Conservation (phyloP, 2,113 vertebrate genomes). For the Chaetodon auriga region DNA sequence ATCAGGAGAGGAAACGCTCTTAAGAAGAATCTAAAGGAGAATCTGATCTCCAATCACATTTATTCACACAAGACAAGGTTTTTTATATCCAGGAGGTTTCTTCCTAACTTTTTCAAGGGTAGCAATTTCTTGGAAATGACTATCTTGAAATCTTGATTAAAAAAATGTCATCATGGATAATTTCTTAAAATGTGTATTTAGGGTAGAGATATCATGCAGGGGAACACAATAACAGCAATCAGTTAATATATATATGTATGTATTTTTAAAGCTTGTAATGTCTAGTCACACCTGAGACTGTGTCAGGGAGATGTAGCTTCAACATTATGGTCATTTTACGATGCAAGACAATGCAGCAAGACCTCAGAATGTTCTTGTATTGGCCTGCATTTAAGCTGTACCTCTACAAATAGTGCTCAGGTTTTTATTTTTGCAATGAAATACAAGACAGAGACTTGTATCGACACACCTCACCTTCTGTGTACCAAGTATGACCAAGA, state of each 20-base stretch:
- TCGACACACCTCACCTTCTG: no score
- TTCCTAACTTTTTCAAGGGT: constrained; percentile 68
- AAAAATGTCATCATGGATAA: not conserved
- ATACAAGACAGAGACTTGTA: not conserved
- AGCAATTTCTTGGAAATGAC: constrained; percentile 32
- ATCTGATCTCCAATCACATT: constrained; percentile 72
- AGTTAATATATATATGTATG: not conserved
- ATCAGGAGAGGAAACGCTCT: constrained; percentile 69
- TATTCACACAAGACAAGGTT: constrained; percentile 68
- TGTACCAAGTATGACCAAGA: no score
- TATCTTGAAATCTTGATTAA: not conserved
- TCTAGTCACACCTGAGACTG: not conserved
- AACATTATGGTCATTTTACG: not conserved
- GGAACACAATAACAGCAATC: not conserved
- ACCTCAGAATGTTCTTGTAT: no score
- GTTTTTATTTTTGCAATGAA: no score
- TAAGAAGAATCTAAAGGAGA: constrained; percentile 65
- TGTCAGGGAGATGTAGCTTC: not conserved
- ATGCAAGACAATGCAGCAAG: not conserved
- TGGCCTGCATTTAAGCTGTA: no score
- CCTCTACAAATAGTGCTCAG: no score
- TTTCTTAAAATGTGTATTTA: not conserved
- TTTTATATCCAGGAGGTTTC: constrained; percentile 70
- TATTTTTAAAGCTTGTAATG: not conserved
- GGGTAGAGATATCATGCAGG: not conserved